Percentiles rank a stretch among this genome's conserved stretches.
Conservation (phyloP, 2,888 invertebrate genomes). For the Troglohyphantes excavatus region DNA sequence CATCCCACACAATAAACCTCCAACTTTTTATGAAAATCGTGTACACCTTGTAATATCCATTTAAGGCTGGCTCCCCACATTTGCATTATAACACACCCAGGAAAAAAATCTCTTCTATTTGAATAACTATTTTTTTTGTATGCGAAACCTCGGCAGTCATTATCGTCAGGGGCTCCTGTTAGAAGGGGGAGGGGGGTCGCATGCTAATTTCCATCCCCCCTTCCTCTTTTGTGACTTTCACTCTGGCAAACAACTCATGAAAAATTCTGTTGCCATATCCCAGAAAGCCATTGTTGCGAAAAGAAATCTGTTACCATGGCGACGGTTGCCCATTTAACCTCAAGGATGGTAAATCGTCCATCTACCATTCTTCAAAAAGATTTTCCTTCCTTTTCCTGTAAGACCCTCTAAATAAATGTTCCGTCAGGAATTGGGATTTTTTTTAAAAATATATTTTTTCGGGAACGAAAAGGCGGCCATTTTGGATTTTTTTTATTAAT, state of each 20-base stretch:
- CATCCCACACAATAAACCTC: not conserved
- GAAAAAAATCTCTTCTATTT: not conserved
- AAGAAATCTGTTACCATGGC: constrained; percentile 61
- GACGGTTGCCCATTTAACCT: constrained; percentile 41
- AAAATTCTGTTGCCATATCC: not conserved
- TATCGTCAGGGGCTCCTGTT: constrained; percentile 40
- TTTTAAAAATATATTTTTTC: not conserved
- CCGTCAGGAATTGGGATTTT: constrained; percentile 45
- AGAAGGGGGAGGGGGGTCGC: not conserved
- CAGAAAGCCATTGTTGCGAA: constrained; percentile 52
- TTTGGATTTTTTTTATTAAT: not conserved
- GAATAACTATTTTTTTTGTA: not conserved
- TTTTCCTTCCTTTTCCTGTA: not conserved
- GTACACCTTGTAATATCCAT: not conserved
- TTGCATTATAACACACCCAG: constrained; percentile 37
- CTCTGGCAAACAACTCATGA: constrained; percentile 26
- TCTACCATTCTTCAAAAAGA: not conserved
- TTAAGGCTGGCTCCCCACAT: not conserved
- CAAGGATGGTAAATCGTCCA: constrained; percentile 43
- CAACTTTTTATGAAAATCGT: not conserved
- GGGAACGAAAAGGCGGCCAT: no score
- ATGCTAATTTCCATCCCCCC: constrained; percentile 44
- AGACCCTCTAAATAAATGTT: constrained; percentile 43
- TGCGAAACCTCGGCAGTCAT: constrained; percentile 17
- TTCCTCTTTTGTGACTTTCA: not conserved